phyloP scores from a whole-genome alignment of 1,140 invertebrate species.

The Drosophila asahinai region DNA sequence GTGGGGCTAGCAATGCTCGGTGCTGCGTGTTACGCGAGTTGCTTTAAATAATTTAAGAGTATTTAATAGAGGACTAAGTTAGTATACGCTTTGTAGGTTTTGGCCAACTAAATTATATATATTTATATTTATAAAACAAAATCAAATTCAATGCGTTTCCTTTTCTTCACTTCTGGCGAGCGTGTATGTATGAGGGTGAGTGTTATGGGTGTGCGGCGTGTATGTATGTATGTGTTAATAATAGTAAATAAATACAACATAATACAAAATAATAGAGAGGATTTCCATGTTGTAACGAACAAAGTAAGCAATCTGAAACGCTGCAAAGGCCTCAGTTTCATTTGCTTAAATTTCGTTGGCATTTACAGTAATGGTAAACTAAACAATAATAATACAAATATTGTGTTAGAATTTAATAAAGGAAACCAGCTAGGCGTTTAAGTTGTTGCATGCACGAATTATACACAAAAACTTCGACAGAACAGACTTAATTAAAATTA shows the following conservation, averaged over 20 bases:
- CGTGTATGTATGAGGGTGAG: conserved; percentile 16
- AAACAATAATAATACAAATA: conserved; percentile 80
- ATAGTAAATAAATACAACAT: conserved; percentile 77
- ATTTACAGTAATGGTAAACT: conserved; percentile 44
- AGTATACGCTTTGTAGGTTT: conserved; percentile 75
- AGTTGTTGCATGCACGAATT: conserved; percentile 66
- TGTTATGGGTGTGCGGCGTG: conserved; percentile 1
- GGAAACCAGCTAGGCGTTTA: conserved; percentile 50
- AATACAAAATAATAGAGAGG: conserved; percentile 76
- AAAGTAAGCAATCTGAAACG: conserved; percentile 52
- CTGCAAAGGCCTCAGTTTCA: conserved; percentile 31
- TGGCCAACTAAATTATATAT: conserved; percentile 71
- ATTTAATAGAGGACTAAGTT: conserved; percentile 79
- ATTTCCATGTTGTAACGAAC: conserved; percentile 50
- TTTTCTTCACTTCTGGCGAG: conserved; percentile 34
- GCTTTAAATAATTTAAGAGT: conserved; percentile 80
- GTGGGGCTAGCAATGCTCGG: conserved; percentile 26
- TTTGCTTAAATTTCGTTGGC: conserved; percentile 26
- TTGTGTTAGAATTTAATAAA: conserved; percentile 22
- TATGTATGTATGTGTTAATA: conserved; percentile 45
- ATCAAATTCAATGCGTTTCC: conserved; percentile 60
- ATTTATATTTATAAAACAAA: conserved; percentile 76
- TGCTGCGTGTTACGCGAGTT: not conserved
- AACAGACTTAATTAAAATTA: conserved; percentile 62
- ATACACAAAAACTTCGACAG: conserved; percentile 67